These are phyloP conservation scores for Semicossyphus pulcher DNA, from an alignment of 2,113 vertebrate species.

Conservation along the genomic window DNA sequence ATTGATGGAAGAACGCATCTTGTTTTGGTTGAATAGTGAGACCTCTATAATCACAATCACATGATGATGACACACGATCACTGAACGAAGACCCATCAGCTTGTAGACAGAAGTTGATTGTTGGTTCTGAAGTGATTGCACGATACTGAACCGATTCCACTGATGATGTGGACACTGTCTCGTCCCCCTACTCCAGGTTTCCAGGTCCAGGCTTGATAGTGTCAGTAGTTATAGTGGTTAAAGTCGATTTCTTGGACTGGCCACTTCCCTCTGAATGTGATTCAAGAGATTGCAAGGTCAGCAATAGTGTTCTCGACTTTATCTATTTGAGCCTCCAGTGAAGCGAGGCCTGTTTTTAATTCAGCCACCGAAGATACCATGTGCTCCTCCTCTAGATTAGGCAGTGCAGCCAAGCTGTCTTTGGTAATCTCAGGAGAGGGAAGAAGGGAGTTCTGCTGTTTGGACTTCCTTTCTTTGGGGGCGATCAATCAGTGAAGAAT, in stretches of 20 bases:
- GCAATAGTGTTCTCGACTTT: slow-evolving; percentile 8
- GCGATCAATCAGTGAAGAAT: background rate
- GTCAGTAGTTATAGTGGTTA: background rate
- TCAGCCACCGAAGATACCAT: background rate
- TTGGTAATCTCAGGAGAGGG: background rate
- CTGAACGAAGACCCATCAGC: background rate
- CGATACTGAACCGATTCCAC: background rate
- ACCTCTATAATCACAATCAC: no score
- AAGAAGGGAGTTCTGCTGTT: background rate
- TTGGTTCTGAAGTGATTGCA: no score
- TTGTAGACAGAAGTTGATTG: background rate
- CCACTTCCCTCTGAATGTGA: background rate
- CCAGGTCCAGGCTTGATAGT: background rate
- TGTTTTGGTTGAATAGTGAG: no score
- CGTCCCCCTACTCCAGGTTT: background rate
- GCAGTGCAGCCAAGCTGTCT: slow-evolving; percentile 1
- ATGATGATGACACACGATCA: no score
- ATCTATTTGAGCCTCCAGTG: slow-evolving; percentile 32
- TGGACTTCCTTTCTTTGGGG: background rate
- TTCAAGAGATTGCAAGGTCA: slow-evolving; percentile 23
- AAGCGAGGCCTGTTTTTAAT: slow-evolving; percentile 36
- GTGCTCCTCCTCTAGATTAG: slow-evolving; percentile 3
- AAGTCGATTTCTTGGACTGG: background rate
- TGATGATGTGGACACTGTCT: background rate
- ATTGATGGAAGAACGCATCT: no score